Evolutionary conservation across 2,113 vertebrate species (phyloP).

Genomic region (Dromiciops gliroides): DNA sequence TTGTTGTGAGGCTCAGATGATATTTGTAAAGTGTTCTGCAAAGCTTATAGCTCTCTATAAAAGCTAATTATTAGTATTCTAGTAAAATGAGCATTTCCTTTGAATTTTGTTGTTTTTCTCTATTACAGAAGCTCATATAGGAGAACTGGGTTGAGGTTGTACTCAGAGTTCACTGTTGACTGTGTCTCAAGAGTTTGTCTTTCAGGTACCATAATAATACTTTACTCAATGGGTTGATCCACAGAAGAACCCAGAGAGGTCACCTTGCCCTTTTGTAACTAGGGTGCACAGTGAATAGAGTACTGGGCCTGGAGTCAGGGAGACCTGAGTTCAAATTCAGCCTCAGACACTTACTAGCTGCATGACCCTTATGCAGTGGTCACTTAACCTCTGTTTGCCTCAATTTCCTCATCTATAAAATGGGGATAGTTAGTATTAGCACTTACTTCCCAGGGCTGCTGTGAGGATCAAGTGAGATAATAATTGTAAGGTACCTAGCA

Average conservation of each 20-base stretch:
- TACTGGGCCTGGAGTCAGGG: not conserved
- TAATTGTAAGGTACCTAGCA: too few relatives aligned
- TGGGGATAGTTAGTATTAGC: too few relatives aligned
- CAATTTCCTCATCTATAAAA: not conserved
- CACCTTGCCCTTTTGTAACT: not conserved
- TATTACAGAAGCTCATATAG: too few relatives aligned
- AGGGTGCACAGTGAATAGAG: not conserved
- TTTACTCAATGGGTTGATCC: not conserved
- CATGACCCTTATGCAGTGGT: not conserved
- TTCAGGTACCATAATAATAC: not conserved
- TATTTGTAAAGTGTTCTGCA: not conserved
- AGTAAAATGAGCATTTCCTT: not conserved
- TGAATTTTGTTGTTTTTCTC: not conserved
- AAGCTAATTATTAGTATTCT: not conserved
- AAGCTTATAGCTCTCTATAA: not conserved
- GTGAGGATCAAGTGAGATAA: too few relatives aligned
- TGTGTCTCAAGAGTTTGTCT: not conserved
- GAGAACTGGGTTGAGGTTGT: not conserved
- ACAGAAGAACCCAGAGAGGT: not conserved
- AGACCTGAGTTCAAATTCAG: not conserved
- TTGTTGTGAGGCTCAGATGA: not conserved
- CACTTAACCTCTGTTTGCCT: not conserved
- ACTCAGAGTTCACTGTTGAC: not conserved
- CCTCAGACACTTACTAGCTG: not conserved
- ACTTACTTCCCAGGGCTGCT: too few relatives aligned